Base-by-base conservation (phyloP, 2,113 vertebrate species). In the Probosciger aterrimus region DNA sequence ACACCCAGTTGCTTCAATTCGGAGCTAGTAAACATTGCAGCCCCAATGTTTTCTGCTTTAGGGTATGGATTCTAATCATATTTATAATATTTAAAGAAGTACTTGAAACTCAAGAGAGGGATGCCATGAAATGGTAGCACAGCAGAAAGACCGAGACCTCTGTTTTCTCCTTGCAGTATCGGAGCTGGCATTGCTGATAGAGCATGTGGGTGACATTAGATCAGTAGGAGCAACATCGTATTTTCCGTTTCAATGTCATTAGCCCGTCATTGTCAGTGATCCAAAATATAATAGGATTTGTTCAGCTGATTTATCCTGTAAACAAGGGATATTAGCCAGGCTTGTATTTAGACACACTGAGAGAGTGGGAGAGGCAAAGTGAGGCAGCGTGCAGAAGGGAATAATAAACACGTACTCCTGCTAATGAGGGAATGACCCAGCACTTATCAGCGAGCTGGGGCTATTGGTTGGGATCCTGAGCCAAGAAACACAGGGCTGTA, bases 261-360 rank as follows among this genome's bases (percentile, higher is more conserved):
- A 83, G 88, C 68, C 88, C 0, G 8, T 64, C 27, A 10, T 74
- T 96, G 96, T 97, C 97, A 84, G 63, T 4, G 83, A 82, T 98
- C 96, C 97, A 97, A 95, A 96, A 95, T 94, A 94, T 96, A 97
- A 98, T 93, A 96, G 96, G 96, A 97, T 98, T 97, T 96, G 94
- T 96, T 94, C 62, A 41, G 96, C 97, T 96, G 97, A 96, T 97
- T 98, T 98, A 91, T 97, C 96, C 96, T 41, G 74, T 81, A 55
- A 88, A 95, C 94, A 88, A 91, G 91, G 31, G 18, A 86, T 87
- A 92, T 97, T 97, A 95, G 93, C 97, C 95, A 93, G 97, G 52
- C 91, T 28, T 5, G 24, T 83, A 30, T 27, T 94, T 33, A 52
- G 67, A 52, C 60, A 44, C 18, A 19, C 10, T 27, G 52, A 88